A percentile compares a stretch with the other conserved stretches of the same genome.
Conservation (phyloP, 2,888 invertebrate species). For the Criorhina ranunculi region DNA sequence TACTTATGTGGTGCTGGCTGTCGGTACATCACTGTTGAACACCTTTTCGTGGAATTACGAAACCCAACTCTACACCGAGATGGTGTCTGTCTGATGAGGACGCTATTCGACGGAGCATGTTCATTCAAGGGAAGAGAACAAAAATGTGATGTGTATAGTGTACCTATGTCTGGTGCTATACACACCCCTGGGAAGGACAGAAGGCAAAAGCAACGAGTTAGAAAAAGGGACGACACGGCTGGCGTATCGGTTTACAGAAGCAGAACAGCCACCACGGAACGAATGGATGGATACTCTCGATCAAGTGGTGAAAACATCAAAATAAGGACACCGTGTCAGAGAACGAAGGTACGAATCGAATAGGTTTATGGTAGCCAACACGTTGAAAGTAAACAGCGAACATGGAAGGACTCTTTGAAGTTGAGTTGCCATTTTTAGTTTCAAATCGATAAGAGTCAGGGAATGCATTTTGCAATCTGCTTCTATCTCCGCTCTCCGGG, state of each 20-base stretch:
- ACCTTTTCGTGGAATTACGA: slow-evolving; percentile 76
- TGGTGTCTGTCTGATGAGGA: slow-evolving; percentile 71
- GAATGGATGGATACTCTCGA: slow-evolving; percentile 44
- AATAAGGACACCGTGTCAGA: slow-evolving; percentile 53
- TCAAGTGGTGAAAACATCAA: slow-evolving; percentile 61
- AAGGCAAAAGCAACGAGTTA: slow-evolving; percentile 47
- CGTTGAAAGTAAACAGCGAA: too few species aligned
- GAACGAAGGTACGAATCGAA: neutral
- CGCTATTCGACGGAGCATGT: slow-evolving; percentile 56
- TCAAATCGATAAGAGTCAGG: too few species aligned
- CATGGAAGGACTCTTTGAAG: neutral
- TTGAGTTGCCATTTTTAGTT: too few species aligned
- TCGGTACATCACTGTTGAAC: slow-evolving; percentile 76
- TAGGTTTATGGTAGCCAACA: neutral
- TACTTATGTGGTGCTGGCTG: slow-evolving; percentile 66
- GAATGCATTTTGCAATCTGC: neutral
- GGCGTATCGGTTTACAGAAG: slow-evolving; percentile 69
- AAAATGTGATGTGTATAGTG: slow-evolving; percentile 51
- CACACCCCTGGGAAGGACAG: slow-evolving; percentile 64
- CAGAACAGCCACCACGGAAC: slow-evolving; percentile 33
- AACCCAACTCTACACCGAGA: slow-evolving; percentile 69
- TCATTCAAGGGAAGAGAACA: slow-evolving; percentile 60
- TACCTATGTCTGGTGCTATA: slow-evolving; percentile 53
- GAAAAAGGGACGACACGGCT: slow-evolving; percentile 47
- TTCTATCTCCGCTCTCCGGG: slow-evolving; percentile 40